These are phyloP conservation scores for Drosophila azteca DNA, from an alignment of 1,140 invertebrate genomes.

Conservation along the genomic window DNA sequence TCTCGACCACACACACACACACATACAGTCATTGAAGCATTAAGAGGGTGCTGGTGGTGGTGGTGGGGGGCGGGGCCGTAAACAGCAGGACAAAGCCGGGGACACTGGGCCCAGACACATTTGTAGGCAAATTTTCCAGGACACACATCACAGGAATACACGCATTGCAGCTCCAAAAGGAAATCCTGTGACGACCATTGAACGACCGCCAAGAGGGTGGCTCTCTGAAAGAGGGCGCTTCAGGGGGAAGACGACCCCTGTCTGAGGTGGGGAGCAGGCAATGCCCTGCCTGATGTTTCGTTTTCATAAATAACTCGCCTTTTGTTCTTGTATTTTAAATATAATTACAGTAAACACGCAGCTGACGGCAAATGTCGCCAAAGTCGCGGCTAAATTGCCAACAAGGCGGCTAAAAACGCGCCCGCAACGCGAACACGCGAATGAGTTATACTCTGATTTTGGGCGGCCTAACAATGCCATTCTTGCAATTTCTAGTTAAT, in stretches of 20 bases:
- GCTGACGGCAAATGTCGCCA: constrained; percentile 49
- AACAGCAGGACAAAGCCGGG: constrained; percentile 51
- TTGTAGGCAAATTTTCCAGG: constrained; percentile 71
- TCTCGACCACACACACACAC: constrained; percentile 8
- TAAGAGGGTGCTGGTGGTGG: background rate
- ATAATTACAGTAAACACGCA: constrained; percentile 76
- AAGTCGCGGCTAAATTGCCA: constrained; percentile 63
- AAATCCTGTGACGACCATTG: constrained; percentile 56
- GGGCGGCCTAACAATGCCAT: constrained; percentile 13
- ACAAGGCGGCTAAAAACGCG: constrained; percentile 24
- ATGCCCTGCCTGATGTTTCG: constrained; percentile 10
- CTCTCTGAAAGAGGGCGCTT: background rate
- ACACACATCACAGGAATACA: constrained; percentile 40
- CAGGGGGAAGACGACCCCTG: too few relatives aligned
- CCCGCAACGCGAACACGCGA: constrained; percentile 54
- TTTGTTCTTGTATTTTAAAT: constrained; percentile 68
- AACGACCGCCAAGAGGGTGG: constrained; percentile 25
- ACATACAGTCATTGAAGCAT: background rate
- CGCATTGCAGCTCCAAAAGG: constrained; percentile 44
- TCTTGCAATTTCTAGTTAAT: constrained; percentile 5
- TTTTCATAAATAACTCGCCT: constrained; percentile 63
- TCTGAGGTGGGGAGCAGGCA: constrained; percentile 7
- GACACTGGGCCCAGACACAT: constrained; percentile 64
- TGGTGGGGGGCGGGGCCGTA: constrained; percentile 33
- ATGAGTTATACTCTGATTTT: constrained; percentile 20